Evolutionary conservation across 30 jellyfish, hydroid and myxozoan genomes (phyloP).

Genomic region (Aurelia aurita complex sp. Pacific): DNA sequence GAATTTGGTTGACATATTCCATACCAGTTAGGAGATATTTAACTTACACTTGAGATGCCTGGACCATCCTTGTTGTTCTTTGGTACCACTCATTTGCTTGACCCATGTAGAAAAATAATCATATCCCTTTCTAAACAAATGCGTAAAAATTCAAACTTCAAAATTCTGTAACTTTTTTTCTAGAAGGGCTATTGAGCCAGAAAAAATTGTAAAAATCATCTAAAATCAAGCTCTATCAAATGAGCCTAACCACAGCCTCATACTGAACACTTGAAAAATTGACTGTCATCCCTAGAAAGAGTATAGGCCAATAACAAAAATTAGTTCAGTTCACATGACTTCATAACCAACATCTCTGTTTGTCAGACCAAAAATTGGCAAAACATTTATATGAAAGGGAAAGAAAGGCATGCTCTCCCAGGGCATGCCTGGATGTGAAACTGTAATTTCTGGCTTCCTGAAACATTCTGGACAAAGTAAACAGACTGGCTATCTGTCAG

Average conservation of each 20-base stretch:
- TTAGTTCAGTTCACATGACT: no score
- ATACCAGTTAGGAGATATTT: neutral
- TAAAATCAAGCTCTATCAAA: conserved; percentile 12
- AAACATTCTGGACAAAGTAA: no score
- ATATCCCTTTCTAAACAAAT: neutral
- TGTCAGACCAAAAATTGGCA: no score
- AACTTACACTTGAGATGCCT: neutral
- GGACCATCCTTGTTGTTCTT: neutral
- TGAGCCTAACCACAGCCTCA: neutral
- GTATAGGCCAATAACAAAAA: no score
- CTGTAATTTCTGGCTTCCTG: no score
- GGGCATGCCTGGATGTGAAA: no score
- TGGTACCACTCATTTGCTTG: conserved; percentile 10
- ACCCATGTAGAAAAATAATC: neutral
- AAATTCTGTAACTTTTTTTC: neutral
- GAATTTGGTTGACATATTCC: conserved; percentile 5
- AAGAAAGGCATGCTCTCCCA: no score
- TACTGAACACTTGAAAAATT: conserved; percentile 3
- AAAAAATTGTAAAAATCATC: conserved; percentile 3
- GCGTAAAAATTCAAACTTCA: neutral
- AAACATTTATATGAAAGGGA: no score
- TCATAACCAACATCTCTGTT: no score
- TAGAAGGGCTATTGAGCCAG: conserved; percentile 24
- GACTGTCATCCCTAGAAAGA: conserved; percentile 8
- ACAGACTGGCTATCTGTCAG: no score